Conservation (phyloP, 1,140 invertebrate species). For the Pantala flavescens region DNA sequence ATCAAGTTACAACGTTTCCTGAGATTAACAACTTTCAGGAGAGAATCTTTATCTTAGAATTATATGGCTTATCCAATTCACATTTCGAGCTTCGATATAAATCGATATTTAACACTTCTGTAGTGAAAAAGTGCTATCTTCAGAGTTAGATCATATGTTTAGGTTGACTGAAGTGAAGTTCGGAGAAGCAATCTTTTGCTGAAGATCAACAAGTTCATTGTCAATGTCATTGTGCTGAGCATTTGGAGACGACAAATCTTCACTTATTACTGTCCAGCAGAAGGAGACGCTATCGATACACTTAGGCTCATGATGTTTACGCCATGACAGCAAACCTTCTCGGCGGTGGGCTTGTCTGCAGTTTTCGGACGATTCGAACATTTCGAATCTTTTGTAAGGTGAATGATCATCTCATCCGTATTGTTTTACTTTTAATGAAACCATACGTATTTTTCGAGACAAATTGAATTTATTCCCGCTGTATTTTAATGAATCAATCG, state of each 20-base stretch:
- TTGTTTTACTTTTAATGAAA: no score
- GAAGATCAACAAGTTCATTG: no score
- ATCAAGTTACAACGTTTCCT: background rate
- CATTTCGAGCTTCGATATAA: conserved; percentile 9
- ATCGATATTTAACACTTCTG: background rate
- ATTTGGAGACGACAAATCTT: background rate
- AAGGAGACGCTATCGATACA: conserved; percentile 8
- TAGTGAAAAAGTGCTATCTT: background rate
- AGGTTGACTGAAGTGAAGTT: background rate
- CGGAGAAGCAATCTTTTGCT: no score
- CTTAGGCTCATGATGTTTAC: background rate
- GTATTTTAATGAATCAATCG: no score
- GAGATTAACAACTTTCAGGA: background rate
- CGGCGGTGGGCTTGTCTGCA: conserved; percentile 1
- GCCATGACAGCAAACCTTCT: conserved; percentile 7
- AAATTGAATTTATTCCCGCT: no score
- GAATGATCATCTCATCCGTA: no score
- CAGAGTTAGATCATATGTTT: background rate
- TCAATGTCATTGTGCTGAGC: background rate
- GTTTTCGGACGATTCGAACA: background rate
- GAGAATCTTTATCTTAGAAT: background rate
- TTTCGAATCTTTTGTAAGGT: background rate
- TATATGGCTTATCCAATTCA: background rate
- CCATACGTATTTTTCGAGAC: no score
- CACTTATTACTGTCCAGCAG: background rate